A percentile compares a stretch with the other conserved stretches of the same genome.
These are phyloP conservation scores for Macrophya annulata DNA, from an alignment of 2,888 invertebrate species.

Conservation along the genomic window DNA sequence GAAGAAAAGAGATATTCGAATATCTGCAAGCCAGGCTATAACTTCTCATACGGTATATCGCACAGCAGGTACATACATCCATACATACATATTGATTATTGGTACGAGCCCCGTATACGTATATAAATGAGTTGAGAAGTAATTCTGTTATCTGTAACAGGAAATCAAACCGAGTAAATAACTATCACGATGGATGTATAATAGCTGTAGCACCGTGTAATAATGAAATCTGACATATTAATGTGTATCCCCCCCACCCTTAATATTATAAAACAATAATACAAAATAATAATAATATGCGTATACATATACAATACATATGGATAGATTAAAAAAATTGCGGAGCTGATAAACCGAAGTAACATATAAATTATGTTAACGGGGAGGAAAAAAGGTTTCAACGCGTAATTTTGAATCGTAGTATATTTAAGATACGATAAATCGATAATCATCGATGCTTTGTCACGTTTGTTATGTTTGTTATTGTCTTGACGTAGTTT, in stretches of 20 bases:
- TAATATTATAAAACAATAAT: background rate
- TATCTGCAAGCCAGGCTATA: slow-evolving; percentile 18
- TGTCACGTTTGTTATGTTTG: slow-evolving; percentile 22
- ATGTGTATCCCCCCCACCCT: background rate
- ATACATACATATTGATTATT: slow-evolving; percentile 40
- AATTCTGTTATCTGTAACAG: slow-evolving; percentile 47
- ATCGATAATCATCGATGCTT: slow-evolving; percentile 31
- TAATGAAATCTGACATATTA: slow-evolving; percentile 26
- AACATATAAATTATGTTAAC: background rate
- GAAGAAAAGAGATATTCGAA: background rate
- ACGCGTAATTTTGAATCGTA: background rate
- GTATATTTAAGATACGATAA: background rate
- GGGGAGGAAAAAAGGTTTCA: background rate
- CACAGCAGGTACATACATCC: slow-evolving; percentile 7
- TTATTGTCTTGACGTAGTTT: background rate
- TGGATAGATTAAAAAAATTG: background rate
- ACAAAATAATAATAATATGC: background rate
- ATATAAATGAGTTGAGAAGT: slow-evolving; percentile 44
- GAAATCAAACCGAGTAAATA: slow-evolving; percentile 51
- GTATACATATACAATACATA: background rate
- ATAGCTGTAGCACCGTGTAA: slow-evolving; percentile 8
- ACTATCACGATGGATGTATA: slow-evolving; percentile 45
- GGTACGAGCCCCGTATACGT: slow-evolving; percentile 21
- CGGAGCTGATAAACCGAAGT: background rate
- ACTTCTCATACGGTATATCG: slow-evolving; percentile 41